Percentiles rank a stretch among this genome's conserved stretches.
These are phyloP conservation scores for Tipula lateralis DNA, from an alignment of 2,888 invertebrate genomes.

Conservation along the genomic window DNA sequence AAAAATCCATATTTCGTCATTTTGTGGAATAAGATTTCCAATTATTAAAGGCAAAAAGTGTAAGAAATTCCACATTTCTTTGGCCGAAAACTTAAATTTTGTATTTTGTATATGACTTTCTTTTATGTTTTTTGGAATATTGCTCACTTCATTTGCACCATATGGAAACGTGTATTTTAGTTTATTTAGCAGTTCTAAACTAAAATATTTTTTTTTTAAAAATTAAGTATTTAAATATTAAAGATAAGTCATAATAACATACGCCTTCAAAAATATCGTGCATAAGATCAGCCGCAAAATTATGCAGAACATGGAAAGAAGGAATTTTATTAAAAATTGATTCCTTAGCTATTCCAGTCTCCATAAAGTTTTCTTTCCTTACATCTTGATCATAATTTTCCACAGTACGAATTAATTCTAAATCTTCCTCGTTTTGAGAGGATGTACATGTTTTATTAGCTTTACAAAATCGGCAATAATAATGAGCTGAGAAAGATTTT, in stretches of 20 bases:
- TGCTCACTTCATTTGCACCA: neutral
- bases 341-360: too few species aligned
- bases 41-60: neutral
- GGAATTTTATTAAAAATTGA: too few species aligned
- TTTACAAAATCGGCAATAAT: too few species aligned
- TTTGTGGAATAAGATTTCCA: neutral
- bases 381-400: too few species aligned
- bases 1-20: neutral
- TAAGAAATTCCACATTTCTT: neutral
- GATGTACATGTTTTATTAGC: too few species aligned
- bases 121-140: neutral
- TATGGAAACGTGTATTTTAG: neutral
- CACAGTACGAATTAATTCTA: too few species aligned
- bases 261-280: too few species aligned
- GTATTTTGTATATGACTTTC: neutral
- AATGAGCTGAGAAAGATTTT: too few species aligned
- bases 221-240: neutral
- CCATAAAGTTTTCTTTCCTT: too few species aligned
- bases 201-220: neutral
- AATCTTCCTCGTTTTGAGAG: too few species aligned
- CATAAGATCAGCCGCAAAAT: too few species aligned
- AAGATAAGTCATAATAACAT: neutral
- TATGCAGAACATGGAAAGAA: too few species aligned
- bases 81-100: neutral
- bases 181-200: neutral